A percentile compares a stretch with the other conserved stretches of the same genome.
Conservation (phyloP, 1,140 invertebrate genomes). For the Hyposmocoma kahamanoa region DNA sequence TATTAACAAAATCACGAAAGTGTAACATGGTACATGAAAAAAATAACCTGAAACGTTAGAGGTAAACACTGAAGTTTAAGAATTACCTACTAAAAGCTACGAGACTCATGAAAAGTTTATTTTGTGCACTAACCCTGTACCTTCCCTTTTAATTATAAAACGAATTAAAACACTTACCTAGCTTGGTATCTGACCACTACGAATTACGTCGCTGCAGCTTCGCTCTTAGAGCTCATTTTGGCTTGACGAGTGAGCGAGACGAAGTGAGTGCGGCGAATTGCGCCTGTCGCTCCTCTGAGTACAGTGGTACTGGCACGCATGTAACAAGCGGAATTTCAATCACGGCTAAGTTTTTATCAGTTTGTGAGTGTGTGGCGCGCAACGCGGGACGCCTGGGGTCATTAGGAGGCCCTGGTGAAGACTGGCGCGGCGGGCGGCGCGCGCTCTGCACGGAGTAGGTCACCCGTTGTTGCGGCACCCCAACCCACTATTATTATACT, state of each 20-base stretch:
- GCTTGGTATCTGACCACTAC: constrained; percentile 9
- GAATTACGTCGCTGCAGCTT: constrained; percentile 33
- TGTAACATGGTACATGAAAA: too few relatives aligned
- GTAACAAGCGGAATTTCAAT: constrained; percentile 41
- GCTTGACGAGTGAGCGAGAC: constrained; percentile 15
- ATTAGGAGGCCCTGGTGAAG: constrained; percentile 68
- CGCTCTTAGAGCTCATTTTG: constrained; percentile 62
- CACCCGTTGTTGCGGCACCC: constrained; percentile 62
- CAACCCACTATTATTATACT: constrained; percentile 72
- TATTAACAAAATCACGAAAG: too few relatives aligned
- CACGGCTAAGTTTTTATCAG: constrained; percentile 41
- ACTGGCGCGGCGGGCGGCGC: constrained; percentile 71
- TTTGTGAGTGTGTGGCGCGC: constrained; percentile 42
- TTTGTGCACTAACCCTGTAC: not conserved
- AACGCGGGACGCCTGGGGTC: constrained; percentile 64
- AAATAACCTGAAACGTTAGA: too few relatives aligned
- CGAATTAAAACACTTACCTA: constrained; percentile 27
- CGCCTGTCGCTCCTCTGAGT: constrained; percentile 39
- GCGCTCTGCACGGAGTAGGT: constrained; percentile 58
- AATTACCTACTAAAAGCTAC: too few relatives aligned
- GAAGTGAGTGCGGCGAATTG: constrained; percentile 18
- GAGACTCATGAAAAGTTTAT: not conserved
- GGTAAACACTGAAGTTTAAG: too few relatives aligned
- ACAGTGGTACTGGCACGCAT: constrained; percentile 40
- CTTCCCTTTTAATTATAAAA: constrained; percentile 7